A percentile compares a stretch with the other conserved stretches of the same genome.
These are phyloP conservation scores for Apamea crenata DNA, from an alignment of 2,888 invertebrate genomes.

Conservation along the genomic window DNA sequence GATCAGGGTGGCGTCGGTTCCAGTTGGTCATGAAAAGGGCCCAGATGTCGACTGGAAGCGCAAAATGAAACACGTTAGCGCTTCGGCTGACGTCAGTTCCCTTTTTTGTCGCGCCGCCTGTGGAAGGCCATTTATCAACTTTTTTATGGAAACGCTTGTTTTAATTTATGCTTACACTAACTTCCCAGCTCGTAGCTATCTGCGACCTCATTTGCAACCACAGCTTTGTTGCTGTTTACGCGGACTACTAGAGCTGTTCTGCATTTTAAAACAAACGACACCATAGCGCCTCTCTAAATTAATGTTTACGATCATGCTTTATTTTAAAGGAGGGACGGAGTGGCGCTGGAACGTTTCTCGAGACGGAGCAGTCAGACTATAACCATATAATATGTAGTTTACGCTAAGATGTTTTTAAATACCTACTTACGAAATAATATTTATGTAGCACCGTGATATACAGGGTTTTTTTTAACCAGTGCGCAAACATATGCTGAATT, in stretches of 20 bases:
- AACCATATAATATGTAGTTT: background rate
- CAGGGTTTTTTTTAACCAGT: no score
- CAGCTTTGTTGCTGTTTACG: constrained; percentile 83
- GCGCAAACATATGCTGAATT: no score
- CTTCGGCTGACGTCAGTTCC: constrained; percentile 84
- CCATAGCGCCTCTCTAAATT: constrained; percentile 67
- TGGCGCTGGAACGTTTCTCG: constrained; percentile 44
- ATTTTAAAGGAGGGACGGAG: constrained; percentile 53
- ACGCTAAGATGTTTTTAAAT: background rate
- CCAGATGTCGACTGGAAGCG: constrained; percentile 86
- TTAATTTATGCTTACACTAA: constrained; percentile 89
- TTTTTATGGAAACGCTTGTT: constrained; percentile 88
- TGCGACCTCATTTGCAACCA: constrained; percentile 86
- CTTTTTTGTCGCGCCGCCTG: constrained; percentile 87
- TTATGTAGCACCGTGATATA: background rate
- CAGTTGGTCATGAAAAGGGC: constrained; percentile 79
- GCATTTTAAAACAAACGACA: constrained; percentile 74
- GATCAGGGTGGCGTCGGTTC: constrained; percentile 68
- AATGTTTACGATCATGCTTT: constrained; percentile 73
- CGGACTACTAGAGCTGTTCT: constrained; percentile 74
- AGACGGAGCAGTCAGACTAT: background rate
- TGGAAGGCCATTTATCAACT: constrained; percentile 89
- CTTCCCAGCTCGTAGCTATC: constrained; percentile 85
- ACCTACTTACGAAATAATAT: background rate
- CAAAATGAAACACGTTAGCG: constrained; percentile 89